Evolutionary conservation across 2,113 vertebrate genomes (phyloP).

Genomic region (Caranx melampygus): DNA sequence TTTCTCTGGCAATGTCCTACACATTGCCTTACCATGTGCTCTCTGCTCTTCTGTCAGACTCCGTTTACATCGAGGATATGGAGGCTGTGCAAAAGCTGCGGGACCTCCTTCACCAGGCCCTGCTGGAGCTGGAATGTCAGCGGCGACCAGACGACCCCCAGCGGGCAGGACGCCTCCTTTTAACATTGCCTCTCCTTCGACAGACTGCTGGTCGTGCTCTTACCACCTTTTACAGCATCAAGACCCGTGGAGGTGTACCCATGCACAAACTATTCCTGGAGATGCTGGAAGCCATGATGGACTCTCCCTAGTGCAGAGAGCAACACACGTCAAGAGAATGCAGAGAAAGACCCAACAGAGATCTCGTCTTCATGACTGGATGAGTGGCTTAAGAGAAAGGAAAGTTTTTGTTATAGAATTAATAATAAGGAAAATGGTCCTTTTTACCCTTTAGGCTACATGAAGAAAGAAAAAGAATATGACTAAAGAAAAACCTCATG

Average conservation of each 20-base stretch:
- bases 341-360: conserved; percentile 27
- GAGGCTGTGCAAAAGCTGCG: conserved; percentile 92
- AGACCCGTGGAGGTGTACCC: conserved; percentile 91
- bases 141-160: conserved; percentile 86
- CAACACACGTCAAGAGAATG: background rate
- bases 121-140: conserved; percentile 89
- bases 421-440: conserved; percentile 40
- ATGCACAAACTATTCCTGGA: conserved; percentile 97
- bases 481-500: conserved; percentile 33
- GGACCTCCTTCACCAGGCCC: conserved; percentile 92
- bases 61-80: conserved; percentile 93
- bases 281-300: conserved; percentile 98
- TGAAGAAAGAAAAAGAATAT: conserved; percentile 42
- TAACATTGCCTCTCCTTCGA: conserved; percentile 91
- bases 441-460: conserved; percentile 46
- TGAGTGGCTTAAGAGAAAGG: conserved; percentile 51
- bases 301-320: conserved; percentile 82
- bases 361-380: conserved; percentile 52
- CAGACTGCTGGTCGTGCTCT: conserved; percentile 93
- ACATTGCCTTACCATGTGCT: conserved; percentile 12
- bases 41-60: conserved; percentile 81
- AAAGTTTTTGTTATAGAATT: conserved; percentile 55
- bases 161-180: conserved; percentile 89
- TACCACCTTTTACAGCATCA: conserved; percentile 93
- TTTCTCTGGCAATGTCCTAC: conserved; percentile 3